Percentiles rank a stretch among this genome's conserved stretches.
Conservation (phyloP, 2,113 vertebrate genomes). For the Empidonax traillii region DNA sequence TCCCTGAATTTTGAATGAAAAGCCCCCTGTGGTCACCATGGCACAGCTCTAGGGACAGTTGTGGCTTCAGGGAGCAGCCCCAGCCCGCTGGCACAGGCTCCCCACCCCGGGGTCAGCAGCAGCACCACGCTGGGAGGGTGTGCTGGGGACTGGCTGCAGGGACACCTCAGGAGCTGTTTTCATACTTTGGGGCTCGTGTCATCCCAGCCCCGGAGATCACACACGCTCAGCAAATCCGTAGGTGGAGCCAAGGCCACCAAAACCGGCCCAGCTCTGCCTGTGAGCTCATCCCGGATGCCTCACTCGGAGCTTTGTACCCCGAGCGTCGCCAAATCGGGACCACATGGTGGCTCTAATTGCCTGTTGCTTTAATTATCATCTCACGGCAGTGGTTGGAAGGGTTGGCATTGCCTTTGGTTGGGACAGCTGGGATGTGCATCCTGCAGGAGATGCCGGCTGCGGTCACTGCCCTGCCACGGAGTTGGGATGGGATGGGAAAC, state of each 20-base stretch:
- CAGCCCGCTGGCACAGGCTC: not conserved
- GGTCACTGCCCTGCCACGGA: not conserved
- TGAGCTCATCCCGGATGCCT: slow-evolving; percentile 2
- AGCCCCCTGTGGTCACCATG: accelerated
- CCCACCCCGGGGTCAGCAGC: accelerated
- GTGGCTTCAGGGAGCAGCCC: not conserved
- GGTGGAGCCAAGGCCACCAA: not conserved
- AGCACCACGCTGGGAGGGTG: accelerated
- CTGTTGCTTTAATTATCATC: not conserved
- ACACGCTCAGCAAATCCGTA: not conserved
- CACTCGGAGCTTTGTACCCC: not conserved
- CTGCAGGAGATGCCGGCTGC: accelerated
- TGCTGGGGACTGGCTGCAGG: not conserved
- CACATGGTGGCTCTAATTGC: not conserved
- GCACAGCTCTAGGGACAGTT: not conserved
- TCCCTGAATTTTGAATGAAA: not conserved
- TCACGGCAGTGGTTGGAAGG: not conserved
- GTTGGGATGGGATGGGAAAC: not conserved
- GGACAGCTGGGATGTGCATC: accelerated
- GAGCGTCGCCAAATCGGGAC: not conserved
- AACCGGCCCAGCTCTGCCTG: not conserved
- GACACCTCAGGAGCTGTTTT: not conserved
- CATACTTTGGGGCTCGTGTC: not conserved
- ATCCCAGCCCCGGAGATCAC: not conserved
- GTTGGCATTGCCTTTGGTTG: not conserved